Evolutionary conservation across 2,113 vertebrate species (phyloP), one percentile per base, ranked within the genome.

Genomic region (Melanerpes formicivorus): DNA sequence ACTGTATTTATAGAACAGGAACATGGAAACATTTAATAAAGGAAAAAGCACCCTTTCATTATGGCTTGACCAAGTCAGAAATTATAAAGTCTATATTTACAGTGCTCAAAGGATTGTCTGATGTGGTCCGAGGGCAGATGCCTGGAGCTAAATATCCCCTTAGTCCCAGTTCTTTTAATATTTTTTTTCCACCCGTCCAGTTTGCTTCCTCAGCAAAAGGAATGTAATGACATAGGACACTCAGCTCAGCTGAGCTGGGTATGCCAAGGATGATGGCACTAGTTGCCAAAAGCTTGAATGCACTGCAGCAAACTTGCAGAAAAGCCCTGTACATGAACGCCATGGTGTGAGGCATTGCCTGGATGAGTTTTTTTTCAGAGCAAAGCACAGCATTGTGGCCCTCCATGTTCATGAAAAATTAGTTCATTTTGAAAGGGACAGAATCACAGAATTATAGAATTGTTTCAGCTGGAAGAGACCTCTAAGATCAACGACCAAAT

Each of bases 1-100:
- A 66, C 46, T 79, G 12, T 73, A 82, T 93, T 96, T 90, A 90
- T 74, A 89, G 78, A 73, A 37, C 15, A 48, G 60, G 78, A 64
- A 70, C 92, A 82, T 48, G 27, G 67, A 87, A 89, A 70, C 46
- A 52, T 73, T 93, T 66, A 84, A 82, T 81, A 63, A 84, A 77
- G 55, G 21, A 23, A 62, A 90, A 91, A 64, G 27, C 14, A 81
- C 60, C 27, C 63, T 90, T 46, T 90, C 81, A 84, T 88, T 96
- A 84, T 64, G 56, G 67, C 11, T 87, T 81, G 81, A 63, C 67
- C 40, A 66, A 48, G 63, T 27, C 52, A 82, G 63, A 91, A 95
- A 90, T 96, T 90, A 84, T 4, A 55, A 77, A 46, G 74, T 46
- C 59, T 59, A 6, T 7, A 66, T 21, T 79, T 23, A 22, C 32